phyloP scores from a whole-genome alignment of 2,888 invertebrate genomes.

The Eristalinus sepulchralis region DNA sequence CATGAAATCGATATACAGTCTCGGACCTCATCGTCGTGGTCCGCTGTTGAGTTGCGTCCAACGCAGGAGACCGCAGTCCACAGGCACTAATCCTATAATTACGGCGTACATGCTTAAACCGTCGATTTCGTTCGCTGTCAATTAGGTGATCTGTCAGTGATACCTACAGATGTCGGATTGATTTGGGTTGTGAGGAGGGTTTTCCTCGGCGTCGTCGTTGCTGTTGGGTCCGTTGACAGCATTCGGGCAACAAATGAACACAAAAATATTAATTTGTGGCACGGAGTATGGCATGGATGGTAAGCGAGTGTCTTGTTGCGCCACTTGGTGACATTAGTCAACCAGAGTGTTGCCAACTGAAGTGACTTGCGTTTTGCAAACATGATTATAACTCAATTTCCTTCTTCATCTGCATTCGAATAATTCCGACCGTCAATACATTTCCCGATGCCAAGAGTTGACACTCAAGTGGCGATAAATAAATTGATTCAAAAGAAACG shows the following conservation, averaged over 20 bases:
- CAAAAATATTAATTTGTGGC: slow-evolving; percentile 48
- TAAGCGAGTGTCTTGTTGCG: slow-evolving; percentile 38
- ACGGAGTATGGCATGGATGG: slow-evolving; percentile 8
- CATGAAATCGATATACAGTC: slow-evolving; percentile 67
- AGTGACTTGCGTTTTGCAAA: background rate
- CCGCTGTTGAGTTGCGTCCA: background rate
- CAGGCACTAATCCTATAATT: slow-evolving; percentile 69
- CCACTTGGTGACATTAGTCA: slow-evolving; percentile 44
- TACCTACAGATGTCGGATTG: slow-evolving; percentile 65
- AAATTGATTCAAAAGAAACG: background rate
- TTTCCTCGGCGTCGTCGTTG: slow-evolving; percentile 28
- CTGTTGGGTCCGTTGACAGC: slow-evolving; percentile 45
- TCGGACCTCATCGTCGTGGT: slow-evolving; percentile 23
- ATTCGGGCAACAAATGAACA: slow-evolving; percentile 48
- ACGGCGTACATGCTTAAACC: slow-evolving; percentile 68
- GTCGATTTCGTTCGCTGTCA: slow-evolving; percentile 70
- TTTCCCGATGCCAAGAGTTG: background rate
- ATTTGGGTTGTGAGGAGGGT: slow-evolving; percentile 64
- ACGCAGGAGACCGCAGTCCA: slow-evolving; percentile 29
- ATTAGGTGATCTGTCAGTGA: slow-evolving; percentile 69
- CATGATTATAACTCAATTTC: background rate
- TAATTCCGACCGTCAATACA: too few species aligned
- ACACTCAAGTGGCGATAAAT: background rate
- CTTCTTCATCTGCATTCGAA: background rate
- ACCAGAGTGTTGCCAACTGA: slow-evolving; percentile 16